Conservation (phyloP, 1,140 invertebrate species). For the Conus ventricosus region DNA sequence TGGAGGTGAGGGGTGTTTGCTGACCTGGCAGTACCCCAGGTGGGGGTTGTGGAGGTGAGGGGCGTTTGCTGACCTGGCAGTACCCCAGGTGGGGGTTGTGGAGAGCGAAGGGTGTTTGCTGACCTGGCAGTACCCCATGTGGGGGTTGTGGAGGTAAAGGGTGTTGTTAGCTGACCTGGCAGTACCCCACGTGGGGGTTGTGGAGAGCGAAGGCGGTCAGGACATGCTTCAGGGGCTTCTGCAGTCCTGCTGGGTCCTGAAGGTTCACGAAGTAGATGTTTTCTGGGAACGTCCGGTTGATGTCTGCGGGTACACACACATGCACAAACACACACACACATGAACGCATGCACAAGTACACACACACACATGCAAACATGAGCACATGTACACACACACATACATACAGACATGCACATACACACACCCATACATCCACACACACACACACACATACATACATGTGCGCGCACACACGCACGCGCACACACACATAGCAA, state of each 20-base stretch:
- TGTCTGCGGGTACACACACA: slow-evolving; percentile 64
- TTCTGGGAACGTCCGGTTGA: slow-evolving; percentile 89
- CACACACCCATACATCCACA: too few relatives aligned
- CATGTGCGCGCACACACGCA: too few relatives aligned
- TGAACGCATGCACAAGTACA: not conserved
- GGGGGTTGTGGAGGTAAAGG: slow-evolving; percentile 83
- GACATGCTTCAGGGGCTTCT: slow-evolving; percentile 85
- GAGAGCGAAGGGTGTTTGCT: too few relatives aligned
- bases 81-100: too few relatives aligned
- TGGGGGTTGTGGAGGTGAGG: slow-evolving; percentile 89
- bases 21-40: slow-evolving; percentile 92
- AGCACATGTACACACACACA: not conserved
- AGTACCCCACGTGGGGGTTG: slow-evolving; percentile 91
- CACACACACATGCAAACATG: not conserved
- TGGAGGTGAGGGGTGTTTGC: slow-evolving; percentile 77
- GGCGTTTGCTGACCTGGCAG: too few relatives aligned
- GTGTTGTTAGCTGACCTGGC: slow-evolving; percentile 81
- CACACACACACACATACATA: too few relatives aligned
- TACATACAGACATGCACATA: not conserved
- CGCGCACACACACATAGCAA: too few relatives aligned
- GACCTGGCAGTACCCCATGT: slow-evolving; percentile 91
- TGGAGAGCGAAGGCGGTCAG: slow-evolving; percentile 92
- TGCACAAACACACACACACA: not conserved
- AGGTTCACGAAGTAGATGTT: slow-evolving; percentile 90
- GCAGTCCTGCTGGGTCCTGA: slow-evolving; percentile 79